These are phyloP conservation scores for Balaenoptera acutorostrata DNA, from an alignment of 2,113 vertebrate species.

Conservation along the genomic window DNA sequence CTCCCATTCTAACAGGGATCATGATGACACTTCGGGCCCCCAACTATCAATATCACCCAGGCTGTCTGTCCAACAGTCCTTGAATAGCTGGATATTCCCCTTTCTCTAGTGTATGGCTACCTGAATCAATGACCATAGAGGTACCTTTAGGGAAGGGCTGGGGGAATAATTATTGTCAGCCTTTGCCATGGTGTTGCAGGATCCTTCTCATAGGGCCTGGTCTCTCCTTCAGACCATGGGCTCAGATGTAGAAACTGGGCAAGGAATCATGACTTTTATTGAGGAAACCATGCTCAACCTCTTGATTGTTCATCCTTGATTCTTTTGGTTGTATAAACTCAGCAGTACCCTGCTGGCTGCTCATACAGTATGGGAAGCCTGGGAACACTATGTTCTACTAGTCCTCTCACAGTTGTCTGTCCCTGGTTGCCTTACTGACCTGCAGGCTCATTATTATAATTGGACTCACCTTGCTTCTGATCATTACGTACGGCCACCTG, in stretches of 20 bases:
- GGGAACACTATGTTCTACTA: no score
- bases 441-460: neutral
- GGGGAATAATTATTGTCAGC: neutral
- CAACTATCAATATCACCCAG: neutral
- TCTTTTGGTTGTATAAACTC: neutral
- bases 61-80: neutral
- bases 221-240: neutral
- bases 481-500: neutral
- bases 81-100: neutral
- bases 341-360: neutral
- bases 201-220: neutral
- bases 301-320: neutral
- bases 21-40: neutral
- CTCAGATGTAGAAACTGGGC: neutral
- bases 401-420: no score
- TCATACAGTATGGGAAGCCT: neutral
- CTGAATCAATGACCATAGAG: neutral
- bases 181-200: neutral
- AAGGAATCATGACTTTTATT: neutral
- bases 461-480: neutral
- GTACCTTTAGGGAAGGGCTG: neutral
- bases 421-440: neutral
- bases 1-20: neutral
- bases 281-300: neutral
- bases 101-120: neutral